Base-by-base conservation (phyloP, 2,113 vertebrate species). In the Paradoxurus hermaphroditus region DNA sequence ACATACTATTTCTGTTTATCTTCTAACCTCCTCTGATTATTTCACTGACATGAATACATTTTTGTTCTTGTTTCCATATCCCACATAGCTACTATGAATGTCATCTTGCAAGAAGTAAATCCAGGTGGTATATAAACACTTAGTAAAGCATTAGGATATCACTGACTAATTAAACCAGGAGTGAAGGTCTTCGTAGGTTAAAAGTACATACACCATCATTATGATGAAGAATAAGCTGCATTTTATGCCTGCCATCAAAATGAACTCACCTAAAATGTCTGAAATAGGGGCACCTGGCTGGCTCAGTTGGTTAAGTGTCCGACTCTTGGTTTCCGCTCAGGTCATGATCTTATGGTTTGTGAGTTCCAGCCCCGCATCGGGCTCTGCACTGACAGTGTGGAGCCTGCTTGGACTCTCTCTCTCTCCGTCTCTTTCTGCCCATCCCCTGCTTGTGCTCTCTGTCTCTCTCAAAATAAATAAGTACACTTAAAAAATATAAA, bases 81-180 rank as follows among this genome's bases (percentile, higher is more conserved):
- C 46, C 59, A 84, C 39, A 83, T 21, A 84, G 46, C 19, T 85
- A 56, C 13, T 4, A 68, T 46, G 31, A 27, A 82, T 87, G 27
- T 53, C 51, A 36, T 83, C 81, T 78, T 90, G 29, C 39, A 96
- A 90, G 67, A 94, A 86, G 41, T 92, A 97, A 92, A 94, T 72
- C 67, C 51, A 91, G 62, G 70, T 83, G 6, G 16, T 59, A 4
- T 86, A 39, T 7, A 36, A 67, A 86, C 39, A 91, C 5, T 72
- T 90, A 41, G 23, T 68, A 63, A 16, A 94, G 7, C 14, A 36
- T 65, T 94, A 90, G 36, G 73, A 23, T 85, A 87, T 83, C 82
- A 88, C 36, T 94, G 81, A 90, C 44, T 93, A 77, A 89, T 65
- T 81, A 86, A 95, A 82, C n/a, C 44, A 72, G 36, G 23, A 83